Percentiles rank a stretch among this genome's conserved stretches.
Evolutionary conservation across 2,113 vertebrate genomes (phyloP).

Genomic region (Thermophis baileyi): DNA sequence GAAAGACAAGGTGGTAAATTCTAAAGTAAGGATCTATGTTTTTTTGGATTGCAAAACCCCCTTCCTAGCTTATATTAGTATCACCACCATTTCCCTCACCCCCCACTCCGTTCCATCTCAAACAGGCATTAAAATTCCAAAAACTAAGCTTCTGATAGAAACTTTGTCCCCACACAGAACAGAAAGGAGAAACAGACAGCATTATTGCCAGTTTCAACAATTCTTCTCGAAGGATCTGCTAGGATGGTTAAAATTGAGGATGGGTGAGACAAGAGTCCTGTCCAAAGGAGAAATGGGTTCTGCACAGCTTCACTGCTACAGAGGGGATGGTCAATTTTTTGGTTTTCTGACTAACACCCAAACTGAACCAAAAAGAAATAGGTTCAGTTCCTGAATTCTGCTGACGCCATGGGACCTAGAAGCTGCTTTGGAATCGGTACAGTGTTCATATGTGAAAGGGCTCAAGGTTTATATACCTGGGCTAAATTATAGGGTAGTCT

Average conservation of each 20-base stretch:
- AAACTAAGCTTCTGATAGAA: not conserved
- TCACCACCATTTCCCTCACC: not conserved
- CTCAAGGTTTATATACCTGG: not conserved
- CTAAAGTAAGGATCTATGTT: not conserved
- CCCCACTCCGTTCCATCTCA: not conserved
- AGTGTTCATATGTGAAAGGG: not conserved
- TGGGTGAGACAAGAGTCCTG: not conserved
- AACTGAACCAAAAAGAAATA: not conserved
- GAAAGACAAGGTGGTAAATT: not conserved
- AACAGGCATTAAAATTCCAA: not conserved
- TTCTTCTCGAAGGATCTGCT: not conserved
- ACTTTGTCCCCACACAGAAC: not conserved
- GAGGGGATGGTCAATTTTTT: not conserved
- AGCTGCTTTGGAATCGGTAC: not conserved
- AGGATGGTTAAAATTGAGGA: not conserved
- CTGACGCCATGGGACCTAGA: not conserved
- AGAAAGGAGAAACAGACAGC: not conserved
- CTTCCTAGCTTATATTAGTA: not conserved
- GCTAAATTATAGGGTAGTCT: not conserved
- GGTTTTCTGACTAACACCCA: not conserved
- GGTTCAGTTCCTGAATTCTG: not conserved
- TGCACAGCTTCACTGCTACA: not conserved
- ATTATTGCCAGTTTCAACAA: not conserved
- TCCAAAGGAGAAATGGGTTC: not conserved
- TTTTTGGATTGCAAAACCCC: not conserved